Conservation (phyloP, 2,113 vertebrate genomes). For the Stictonetta naevosa region DNA sequence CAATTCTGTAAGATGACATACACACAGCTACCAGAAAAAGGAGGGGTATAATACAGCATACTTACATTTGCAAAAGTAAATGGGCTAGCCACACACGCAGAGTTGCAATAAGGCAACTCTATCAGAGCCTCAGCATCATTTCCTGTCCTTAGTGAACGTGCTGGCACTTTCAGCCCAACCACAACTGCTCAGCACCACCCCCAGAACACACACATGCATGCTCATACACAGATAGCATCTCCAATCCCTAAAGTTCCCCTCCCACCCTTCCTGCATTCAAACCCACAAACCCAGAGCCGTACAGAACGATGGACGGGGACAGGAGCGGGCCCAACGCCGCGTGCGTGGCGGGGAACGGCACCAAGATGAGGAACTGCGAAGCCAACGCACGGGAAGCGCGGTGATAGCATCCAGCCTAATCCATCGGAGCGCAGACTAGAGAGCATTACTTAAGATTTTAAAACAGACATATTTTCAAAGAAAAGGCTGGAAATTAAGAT, state of each 20-base stretch:
- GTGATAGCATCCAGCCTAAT: neutral
- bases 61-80: neutral
- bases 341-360: too few relatives aligned
- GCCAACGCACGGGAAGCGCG: neutral
- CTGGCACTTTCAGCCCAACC: neutral
- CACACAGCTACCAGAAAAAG: neutral
- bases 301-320: neutral
- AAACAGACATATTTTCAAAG: neutral
- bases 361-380: neutral
- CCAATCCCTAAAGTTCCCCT: neutral
- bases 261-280: neutral
- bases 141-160: constrained; percentile 34
- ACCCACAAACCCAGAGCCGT: neutral
- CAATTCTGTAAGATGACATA: neutral
- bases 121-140: neutral
- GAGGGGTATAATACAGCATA: neutral
- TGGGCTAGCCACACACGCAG: neutral
- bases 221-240: neutral
- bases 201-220: too few relatives aligned
- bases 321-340: neutral
- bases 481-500: neutral
- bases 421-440: neutral
- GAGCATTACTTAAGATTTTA: neutral
- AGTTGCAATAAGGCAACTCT: neutral
- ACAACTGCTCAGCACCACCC: neutral